Evolutionary conservation across 2,888 invertebrate species (phyloP).

Genomic region (Agrypnus murinus): DNA sequence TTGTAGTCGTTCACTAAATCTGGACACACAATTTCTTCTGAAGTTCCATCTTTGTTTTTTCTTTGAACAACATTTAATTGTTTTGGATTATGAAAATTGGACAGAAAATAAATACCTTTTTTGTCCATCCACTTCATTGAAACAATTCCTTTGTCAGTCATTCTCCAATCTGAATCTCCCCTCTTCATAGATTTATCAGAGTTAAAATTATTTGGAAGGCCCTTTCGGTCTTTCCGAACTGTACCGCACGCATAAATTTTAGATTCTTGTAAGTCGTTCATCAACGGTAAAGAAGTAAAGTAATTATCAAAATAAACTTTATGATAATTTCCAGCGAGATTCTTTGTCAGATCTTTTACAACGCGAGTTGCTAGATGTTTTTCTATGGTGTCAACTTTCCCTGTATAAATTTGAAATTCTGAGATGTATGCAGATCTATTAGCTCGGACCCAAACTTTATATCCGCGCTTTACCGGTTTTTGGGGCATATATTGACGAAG

Average conservation of each 20-base stretch:
- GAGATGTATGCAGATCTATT: conserved; percentile 56
- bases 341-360: conserved; percentile 42
- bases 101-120: not conserved
- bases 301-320: conserved; percentile 59
- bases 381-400: conserved; percentile 60
- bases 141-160: not conserved
- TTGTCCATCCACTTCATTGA: conserved; percentile 10
- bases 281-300: conserved; percentile 54
- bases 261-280: conserved; percentile 47
- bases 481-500: conserved; percentile 55
- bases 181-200: not conserved
- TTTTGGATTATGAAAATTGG: not conserved
- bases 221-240: conserved; percentile 49
- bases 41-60: not conserved
- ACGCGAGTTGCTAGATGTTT: conserved; percentile 53
- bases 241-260: conserved; percentile 57
- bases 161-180: conserved; percentile 11
- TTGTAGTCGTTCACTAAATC: conserved; percentile 8
- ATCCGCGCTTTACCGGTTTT: conserved; percentile 58
- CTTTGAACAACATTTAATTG: not conserved
- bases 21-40: not conserved
- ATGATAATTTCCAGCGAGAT: conserved; percentile 45
- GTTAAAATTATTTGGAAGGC: not conserved
- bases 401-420: conserved; percentile 61
- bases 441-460: conserved; percentile 58